Evolutionary conservation across 53 echinoderm and acorn worm genomes (phyloP).

Genomic region (Zoroaster sp.): DNA sequence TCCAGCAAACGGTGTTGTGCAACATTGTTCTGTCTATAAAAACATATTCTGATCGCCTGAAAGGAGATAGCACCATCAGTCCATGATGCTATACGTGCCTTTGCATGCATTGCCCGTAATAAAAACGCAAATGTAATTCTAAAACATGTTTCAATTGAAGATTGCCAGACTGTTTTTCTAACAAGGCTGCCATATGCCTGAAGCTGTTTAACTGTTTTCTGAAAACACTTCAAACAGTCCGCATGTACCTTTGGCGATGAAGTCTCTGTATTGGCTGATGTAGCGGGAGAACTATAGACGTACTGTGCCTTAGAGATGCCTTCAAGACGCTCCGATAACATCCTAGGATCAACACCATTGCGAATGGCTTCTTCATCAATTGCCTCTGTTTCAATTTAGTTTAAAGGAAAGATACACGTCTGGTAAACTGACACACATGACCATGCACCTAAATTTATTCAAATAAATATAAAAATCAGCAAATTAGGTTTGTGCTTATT

Average conservation of each 20-base stretch:
- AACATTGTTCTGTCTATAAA: no score
- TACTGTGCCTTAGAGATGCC: conserved; percentile 78
- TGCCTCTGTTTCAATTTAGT: neutral
- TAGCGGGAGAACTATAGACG: conserved; percentile 62
- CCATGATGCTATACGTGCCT: no score
- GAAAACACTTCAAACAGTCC: neutral
- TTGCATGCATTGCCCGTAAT: no score
- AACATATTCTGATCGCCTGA: no score
- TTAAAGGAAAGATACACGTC: no score
- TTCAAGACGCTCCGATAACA: conserved; percentile 71
- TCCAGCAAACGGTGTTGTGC: no score
- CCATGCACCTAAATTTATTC: no score
- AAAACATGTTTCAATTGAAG: neutral
- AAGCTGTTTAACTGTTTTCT: neutral
- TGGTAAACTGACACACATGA: no score
- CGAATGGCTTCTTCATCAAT: conserved; percentile 37
- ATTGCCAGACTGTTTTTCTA: neutral
- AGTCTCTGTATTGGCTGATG: conserved; percentile 63
- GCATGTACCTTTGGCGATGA: conserved; percentile 71
- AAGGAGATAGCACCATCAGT: no score
- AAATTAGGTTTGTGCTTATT: no score
- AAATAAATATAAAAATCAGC: no score
- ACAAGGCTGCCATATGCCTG: neutral
- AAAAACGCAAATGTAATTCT: neutral
- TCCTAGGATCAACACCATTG: conserved; percentile 78